These are phyloP conservation scores for Parapsyche elsis DNA, from an alignment of 1,140 invertebrate genomes.

Conservation along the genomic window DNA sequence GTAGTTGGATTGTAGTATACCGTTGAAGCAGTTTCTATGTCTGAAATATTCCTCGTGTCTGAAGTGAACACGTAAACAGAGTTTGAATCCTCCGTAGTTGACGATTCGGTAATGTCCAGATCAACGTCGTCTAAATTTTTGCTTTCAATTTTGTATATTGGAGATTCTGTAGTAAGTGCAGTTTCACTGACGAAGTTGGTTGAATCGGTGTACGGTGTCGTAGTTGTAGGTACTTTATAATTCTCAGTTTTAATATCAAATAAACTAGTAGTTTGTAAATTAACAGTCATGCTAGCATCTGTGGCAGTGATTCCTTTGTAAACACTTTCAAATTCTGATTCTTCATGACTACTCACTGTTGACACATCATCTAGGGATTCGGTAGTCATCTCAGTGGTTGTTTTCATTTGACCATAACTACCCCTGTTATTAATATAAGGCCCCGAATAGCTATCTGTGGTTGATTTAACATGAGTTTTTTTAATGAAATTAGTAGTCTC, in stretches of 20 bases:
- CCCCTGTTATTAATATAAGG: background rate
- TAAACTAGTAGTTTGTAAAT: background rate
- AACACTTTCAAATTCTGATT: background rate
- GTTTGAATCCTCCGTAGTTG: conserved; percentile 40
- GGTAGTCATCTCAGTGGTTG: background rate
- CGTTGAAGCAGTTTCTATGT: conserved; percentile 49
- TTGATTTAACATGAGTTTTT: background rate
- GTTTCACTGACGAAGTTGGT: background rate
- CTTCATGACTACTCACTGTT: background rate
- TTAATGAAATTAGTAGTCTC: background rate
- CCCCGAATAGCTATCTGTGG: too few species aligned
- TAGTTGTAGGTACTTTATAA: background rate
- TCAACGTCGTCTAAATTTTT: background rate
- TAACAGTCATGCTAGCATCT: background rate
- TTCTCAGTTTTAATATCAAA: background rate
- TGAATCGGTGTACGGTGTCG: background rate
- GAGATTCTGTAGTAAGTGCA: background rate
- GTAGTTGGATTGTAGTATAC: conserved; percentile 45
- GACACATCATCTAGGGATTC: conserved; percentile 1
- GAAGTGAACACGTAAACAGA: conserved; percentile 26
- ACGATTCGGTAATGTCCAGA: background rate
- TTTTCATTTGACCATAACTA: background rate
- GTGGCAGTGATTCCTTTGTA: background rate
- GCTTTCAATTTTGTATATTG: background rate
- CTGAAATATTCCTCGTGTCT: conserved; percentile 38